Conservation (phyloP, 2,888 invertebrate species). For the Tinea pellionella region DNA sequence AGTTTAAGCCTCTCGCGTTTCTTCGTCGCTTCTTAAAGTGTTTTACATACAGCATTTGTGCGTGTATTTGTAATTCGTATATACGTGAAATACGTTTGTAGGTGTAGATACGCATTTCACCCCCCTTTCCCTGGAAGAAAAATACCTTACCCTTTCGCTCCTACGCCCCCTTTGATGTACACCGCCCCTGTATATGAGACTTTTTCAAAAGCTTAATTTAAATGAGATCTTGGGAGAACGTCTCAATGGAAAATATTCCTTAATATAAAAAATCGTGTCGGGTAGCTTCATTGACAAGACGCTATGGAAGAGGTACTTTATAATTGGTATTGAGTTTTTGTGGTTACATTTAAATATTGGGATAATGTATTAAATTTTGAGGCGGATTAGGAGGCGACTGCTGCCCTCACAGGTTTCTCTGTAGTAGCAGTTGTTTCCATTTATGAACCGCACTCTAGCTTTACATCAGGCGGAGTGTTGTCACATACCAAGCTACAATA, state of each 20-base stretch:
- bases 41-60: conserved; percentile 56
- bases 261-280: conserved; percentile 62
- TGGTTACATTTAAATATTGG: background rate
- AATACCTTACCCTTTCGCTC: conserved; percentile 46
- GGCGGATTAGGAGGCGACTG: too few species aligned
- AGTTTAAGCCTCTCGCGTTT: conserved; percentile 66
- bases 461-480: too few species aligned
- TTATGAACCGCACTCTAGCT: too few species aligned
- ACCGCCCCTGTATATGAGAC: conserved; percentile 64
- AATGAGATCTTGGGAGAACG: conserved; percentile 53
- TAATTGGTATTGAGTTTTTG: conserved; percentile 59
- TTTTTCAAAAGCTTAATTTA: conserved; percentile 70
- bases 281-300: conserved; percentile 28
- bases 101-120: conserved; percentile 61
- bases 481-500: too few species aligned
- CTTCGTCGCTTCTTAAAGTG: conserved; percentile 70
- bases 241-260: conserved; percentile 63
- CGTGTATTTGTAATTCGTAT: conserved; percentile 56
- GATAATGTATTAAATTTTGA: too few species aligned
- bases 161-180: conserved; percentile 55
- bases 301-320: conserved; percentile 38
- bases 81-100: conserved; percentile 60
- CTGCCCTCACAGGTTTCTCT: too few species aligned
- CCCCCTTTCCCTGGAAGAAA: conserved; percentile 27
- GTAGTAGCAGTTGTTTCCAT: too few species aligned